Conservation (phyloP, 2,797 vertebrate species). For the Bovichtus diacanthus region DNA sequence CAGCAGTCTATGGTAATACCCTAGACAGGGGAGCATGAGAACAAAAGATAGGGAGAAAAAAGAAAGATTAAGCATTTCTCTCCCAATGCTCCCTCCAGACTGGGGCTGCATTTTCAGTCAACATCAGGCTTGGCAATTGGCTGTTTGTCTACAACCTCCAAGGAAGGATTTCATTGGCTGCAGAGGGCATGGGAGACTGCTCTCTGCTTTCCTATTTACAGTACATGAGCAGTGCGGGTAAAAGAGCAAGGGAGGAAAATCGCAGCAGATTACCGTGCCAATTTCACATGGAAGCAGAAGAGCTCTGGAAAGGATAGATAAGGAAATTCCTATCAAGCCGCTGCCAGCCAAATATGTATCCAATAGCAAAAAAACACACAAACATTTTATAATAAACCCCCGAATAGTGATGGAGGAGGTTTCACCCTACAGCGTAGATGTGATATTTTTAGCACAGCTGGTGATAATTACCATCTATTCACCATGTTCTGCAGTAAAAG, state of each 20-base stretch:
- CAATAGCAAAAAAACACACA: slow-evolving; percentile 81
- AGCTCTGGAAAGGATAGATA: slow-evolving; percentile 88
- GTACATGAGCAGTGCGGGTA: slow-evolving; percentile 78
- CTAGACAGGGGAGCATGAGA: slow-evolving; percentile 34
- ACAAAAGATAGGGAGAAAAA: slow-evolving; percentile 31
- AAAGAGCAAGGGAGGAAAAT: slow-evolving; percentile 81
- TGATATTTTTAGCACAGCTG: slow-evolving; percentile 82
- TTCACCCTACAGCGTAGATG: slow-evolving; percentile 80
- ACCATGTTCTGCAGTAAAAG: slow-evolving; percentile 69
- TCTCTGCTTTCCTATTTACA: slow-evolving; percentile 82
- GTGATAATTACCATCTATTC: slow-evolving; percentile 83
- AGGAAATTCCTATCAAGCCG: slow-evolving; percentile 85
- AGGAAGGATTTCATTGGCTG: slow-evolving; percentile 76
- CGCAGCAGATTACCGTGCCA: slow-evolving; percentile 86
- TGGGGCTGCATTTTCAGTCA: slow-evolving; percentile 59
- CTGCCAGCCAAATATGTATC: slow-evolving; percentile 87
- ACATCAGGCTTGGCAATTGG: slow-evolving; percentile 68
- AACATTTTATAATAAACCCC: slow-evolving; percentile 82
- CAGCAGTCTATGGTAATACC: slow-evolving; percentile 32
- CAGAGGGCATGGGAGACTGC: slow-evolving; percentile 72
- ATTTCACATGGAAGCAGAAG: slow-evolving; percentile 85
- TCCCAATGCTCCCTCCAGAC: slow-evolving; percentile 40
- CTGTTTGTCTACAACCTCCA: slow-evolving; percentile 70
- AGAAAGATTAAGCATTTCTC: slow-evolving; percentile 49
- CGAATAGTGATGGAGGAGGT: slow-evolving; percentile 82